Base-by-base conservation (phyloP, 2,113 vertebrate genomes). In the Thermophis baileyi region DNA sequence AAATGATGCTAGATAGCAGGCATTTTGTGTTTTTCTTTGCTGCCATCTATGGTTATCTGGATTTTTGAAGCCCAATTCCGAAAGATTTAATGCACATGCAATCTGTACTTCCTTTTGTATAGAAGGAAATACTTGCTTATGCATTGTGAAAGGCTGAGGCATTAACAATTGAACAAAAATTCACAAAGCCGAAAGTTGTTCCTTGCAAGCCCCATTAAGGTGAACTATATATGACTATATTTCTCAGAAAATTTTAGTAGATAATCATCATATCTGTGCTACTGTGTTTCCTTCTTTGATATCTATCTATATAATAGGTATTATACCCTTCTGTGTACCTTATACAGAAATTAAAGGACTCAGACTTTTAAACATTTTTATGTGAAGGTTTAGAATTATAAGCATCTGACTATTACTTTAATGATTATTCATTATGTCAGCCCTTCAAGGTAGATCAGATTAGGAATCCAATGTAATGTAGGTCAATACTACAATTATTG, bases 321-420 rank as follows among this genome's bases (percentile, higher is more conserved):
- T 55, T 91, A 89, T 57, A 86, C 93, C 3, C 60, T 60, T 0
- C 0, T 91, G 86, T 85, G 93, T 94, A 94, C 5, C 12, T 69
- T 69, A 35, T 69, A 69, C 0, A 87, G 54, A 95, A 95, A 95
- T 94, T 81, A 93, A 89, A 94, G 93, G 93, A 94, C 91, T 63
- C 11, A 60, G 94, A 93, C 90, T 92, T 93, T 92, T 93, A 93
- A 0, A 47, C 27, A 3, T 94, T 93, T 86, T 46, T 10, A 22
- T 87, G 87, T 91, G 93, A 44, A 95, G 85, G 91, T 91, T 90
- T 95, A 90, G 89, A 60, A 91, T 92, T 91, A 94, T 93, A 89
- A 47, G 0, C 0, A 1, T 11, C 3, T 40, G n/a, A 40, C 50
- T 88, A 40, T 88, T 69, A 51, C 40, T 63, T 2, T 74, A 74